Conservation (phyloP, 2,797 vertebrate species). For the Otus scops region DNA sequence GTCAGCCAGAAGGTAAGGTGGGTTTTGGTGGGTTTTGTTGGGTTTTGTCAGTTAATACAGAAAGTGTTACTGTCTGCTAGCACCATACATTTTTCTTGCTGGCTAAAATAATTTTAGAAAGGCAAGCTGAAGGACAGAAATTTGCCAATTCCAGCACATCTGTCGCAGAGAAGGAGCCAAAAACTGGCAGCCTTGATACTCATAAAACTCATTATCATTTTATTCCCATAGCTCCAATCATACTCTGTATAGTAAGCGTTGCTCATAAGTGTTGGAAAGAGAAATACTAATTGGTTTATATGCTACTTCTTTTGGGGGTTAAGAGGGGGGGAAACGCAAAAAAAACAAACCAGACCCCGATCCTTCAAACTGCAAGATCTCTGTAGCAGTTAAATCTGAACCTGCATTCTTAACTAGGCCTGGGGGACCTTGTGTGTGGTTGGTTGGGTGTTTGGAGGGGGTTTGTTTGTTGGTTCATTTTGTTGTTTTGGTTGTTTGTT, state of each 20-base stretch:
- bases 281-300: not conserved
- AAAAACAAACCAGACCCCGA: not conserved
- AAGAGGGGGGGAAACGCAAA: not conserved
- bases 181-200: not conserved
- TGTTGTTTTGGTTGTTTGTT: not conserved
- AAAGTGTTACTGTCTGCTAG: not conserved
- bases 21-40: not conserved
- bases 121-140: not conserved
- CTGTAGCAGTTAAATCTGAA: not conserved
- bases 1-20: not conserved
- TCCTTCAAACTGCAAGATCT: not conserved
- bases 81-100: not conserved
- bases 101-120: not conserved
- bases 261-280: not conserved
- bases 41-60: not conserved
- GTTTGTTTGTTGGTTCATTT: not conserved
- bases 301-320: not conserved
- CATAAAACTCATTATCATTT: not conserved
- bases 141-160: not conserved
- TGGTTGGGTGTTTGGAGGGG: not conserved
- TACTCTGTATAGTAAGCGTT: not conserved
- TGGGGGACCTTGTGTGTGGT: not conserved
- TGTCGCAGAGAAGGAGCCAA: not conserved
- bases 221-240: not conserved
- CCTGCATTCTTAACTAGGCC: not conserved